These are phyloP conservation scores for Poeciliopsis gracilis DNA, from an alignment of 2,797 vertebrate species.

Conservation along the genomic window DNA sequence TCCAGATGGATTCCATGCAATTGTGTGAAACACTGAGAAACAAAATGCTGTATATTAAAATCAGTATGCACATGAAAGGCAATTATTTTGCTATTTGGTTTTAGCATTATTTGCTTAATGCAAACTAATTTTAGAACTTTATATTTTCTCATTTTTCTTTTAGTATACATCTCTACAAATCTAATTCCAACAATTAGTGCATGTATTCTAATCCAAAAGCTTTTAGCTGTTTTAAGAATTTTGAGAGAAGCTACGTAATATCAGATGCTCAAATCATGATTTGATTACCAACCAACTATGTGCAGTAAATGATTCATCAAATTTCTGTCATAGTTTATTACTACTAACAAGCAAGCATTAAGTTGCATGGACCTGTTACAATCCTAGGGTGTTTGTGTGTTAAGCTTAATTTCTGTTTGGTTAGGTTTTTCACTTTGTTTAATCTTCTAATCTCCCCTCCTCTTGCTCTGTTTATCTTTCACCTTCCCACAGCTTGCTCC, in stretches of 20 bases:
- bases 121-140: neutral
- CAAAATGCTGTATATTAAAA: conserved; percentile 2
- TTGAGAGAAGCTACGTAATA: neutral
- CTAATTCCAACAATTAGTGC: neutral
- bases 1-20: conserved; percentile 53
- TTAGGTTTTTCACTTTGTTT: no score
- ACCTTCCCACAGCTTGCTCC: no score
- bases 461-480: no score
- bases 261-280: neutral
- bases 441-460: no score
- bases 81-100: neutral
- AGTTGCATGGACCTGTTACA: neutral
- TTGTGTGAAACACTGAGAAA: conserved; percentile 7
- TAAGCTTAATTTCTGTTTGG: no score
- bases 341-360: neutral
- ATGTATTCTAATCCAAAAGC: neutral
- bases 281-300: neutral
- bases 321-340: neutral
- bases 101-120: neutral
- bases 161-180: neutral
- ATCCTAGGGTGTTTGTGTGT: no score
- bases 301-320: neutral
- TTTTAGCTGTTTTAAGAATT: neutral
- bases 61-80: neutral
- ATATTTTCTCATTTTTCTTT: neutral